Evolutionary conservation across 2,797 vertebrate genomes (phyloP), one percentile per base, ranked within the genome.

Genomic region (Phalloptychus januarius): DNA sequence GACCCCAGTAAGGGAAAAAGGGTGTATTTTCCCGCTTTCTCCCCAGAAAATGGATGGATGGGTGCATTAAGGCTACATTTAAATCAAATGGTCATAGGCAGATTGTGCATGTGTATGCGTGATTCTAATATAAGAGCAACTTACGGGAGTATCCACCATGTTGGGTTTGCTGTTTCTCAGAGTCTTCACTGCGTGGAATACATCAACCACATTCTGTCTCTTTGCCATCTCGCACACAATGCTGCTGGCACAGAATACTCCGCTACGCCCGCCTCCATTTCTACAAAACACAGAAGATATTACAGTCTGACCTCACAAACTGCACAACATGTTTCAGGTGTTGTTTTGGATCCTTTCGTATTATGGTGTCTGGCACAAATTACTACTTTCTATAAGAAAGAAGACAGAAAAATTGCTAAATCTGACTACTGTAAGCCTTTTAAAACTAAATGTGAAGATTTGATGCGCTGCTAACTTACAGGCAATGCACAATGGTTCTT

Each of bases 181-280:
- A 15, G 97, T 99, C 95, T 99, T 99, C 20, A 99, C 98, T 0
- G 98, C 98, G 0, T 99, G 98, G 93, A 99, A 99, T 80, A 99
- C 97, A 0, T 99, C 98, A 0, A 99, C 97, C 86, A 99, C 98
- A 0, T 98, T 99, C 94, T 99, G 98, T 75, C 98, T 96, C 89
- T 99, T 99, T 23, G 98, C 96, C 97, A 99, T 99, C 93, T 99
- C 98, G 7, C 98, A 98, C 89, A 99, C 98, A 5, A 99, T 99
- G 94, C 98, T 97, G 15, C 98, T 97, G 78, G 98, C 97, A 82
- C 98, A 99, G 92, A 99, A 98, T 85, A 99, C 97, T 70, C 98
- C 98, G 0, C 98, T 98, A 46, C 98, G 96, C 0, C 98, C 98
- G 0, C 98, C 98, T 5, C 98, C 98, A 0, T 99, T 99, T 91